phyloP scores from a whole-genome alignment of 2,888 invertebrate species.

The Lepidocyrtoides sp. region DNA sequence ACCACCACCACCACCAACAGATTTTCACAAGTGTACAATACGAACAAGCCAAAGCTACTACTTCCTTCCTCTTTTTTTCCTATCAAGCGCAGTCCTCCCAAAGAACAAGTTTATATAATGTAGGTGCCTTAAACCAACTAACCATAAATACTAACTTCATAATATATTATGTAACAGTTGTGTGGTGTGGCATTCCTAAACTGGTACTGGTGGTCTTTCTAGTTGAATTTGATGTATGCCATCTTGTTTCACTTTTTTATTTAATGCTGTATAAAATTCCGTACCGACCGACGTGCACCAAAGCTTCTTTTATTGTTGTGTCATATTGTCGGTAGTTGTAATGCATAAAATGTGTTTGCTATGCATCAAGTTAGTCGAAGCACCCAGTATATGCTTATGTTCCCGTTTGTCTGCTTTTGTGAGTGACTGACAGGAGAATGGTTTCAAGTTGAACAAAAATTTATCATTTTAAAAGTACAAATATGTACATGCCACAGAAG shows the following conservation, averaged over 20 bases:
- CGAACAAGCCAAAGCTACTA: slow-evolving; percentile 48
- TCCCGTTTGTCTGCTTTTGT: neutral
- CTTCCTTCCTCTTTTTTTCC: slow-evolving; percentile 56
- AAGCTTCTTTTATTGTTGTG: slow-evolving; percentile 41
- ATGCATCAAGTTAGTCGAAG: slow-evolving; percentile 49
- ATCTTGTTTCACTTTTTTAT: slow-evolving; percentile 30
- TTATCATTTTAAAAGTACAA: neutral
- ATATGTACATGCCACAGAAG: neutral
- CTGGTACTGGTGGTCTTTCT: neutral
- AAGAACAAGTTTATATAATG: neutral
- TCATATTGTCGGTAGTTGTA: slow-evolving; percentile 49
- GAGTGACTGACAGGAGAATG: slow-evolving; percentile 32
- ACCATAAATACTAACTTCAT: slow-evolving; percentile 41
- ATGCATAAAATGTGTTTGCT: slow-evolving; percentile 67
- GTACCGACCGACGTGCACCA: slow-evolving; percentile 23
- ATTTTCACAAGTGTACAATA: slow-evolving; percentile 52
- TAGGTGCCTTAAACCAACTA: slow-evolving; percentile 13
- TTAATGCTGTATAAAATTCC: neutral
- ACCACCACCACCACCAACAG: slow-evolving; percentile 19
- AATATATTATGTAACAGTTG: slow-evolving; percentile 6
- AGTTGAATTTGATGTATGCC: neutral
- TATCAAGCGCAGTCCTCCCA: neutral
- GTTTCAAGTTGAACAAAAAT: slow-evolving; percentile 48
- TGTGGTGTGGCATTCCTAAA: neutral
- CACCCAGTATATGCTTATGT: neutral